These are phyloP conservation scores for Listronotus oregonensis DNA, from an alignment of 1,140 invertebrate species.

Conservation along the genomic window DNA sequence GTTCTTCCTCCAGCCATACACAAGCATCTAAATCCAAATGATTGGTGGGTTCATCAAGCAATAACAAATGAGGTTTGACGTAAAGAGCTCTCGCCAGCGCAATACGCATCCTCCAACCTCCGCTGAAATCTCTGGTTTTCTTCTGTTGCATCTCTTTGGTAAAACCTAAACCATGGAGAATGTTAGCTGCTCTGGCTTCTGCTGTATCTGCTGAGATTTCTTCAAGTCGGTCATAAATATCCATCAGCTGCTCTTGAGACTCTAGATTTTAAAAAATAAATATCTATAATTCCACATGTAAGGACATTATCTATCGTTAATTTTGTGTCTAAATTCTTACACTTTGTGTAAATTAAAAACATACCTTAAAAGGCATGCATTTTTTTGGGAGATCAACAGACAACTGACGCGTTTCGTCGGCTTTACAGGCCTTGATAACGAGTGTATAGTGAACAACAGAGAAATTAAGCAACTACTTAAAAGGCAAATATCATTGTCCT, in stretches of 20 bases:
- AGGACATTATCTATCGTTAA: too few relatives aligned
- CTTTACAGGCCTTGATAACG: too few relatives aligned
- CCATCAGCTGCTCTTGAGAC: conserved; percentile 93
- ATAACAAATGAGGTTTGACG: conserved; percentile 89
- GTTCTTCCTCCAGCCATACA: conserved; percentile 98
- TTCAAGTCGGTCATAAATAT: conserved; percentile 96
- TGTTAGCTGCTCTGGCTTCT: conserved; percentile 89
- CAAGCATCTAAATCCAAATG: conserved; percentile 98
- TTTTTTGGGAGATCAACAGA: too few relatives aligned
- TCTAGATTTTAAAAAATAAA: conserved; percentile 58
- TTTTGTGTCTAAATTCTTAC: too few relatives aligned
- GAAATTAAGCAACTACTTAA: too few relatives aligned
- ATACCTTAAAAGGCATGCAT: too few relatives aligned
- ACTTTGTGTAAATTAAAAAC: too few relatives aligned
- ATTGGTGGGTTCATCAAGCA: conserved; percentile 97
- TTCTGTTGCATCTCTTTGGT: conserved; percentile 91
- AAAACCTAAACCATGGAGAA: conserved; percentile 97
- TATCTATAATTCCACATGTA: too few relatives aligned
- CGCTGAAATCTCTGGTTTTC: conserved; percentile 90
- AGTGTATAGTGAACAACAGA: too few relatives aligned
- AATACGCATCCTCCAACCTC: conserved; percentile 99
- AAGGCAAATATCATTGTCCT: too few relatives aligned
- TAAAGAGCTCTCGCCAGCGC: conserved; percentile 93
- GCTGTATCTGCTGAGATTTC: conserved; percentile 96
- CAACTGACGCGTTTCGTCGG: too few relatives aligned